phyloP scores from a whole-genome alignment of 2,113 vertebrate species.

The Scatophagus argus region DNA sequence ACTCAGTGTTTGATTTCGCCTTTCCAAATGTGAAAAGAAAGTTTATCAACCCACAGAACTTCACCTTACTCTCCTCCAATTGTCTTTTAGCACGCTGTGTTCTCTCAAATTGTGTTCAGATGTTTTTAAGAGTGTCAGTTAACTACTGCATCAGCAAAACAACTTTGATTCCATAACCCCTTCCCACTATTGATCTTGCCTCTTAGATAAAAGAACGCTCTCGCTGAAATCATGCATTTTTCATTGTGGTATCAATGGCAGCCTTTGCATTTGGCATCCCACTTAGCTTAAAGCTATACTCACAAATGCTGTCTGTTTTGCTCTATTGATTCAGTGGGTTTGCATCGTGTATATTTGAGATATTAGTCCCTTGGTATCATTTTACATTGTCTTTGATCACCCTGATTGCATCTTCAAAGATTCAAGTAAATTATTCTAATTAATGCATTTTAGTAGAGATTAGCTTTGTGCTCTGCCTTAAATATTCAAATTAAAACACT shows the following conservation, averaged over 20 bases:
- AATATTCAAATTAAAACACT: constrained; percentile 66
- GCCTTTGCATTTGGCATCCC: constrained; percentile 83
- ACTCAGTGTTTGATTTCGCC: constrained; percentile 66
- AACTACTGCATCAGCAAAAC: constrained; percentile 78
- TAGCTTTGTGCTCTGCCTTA: constrained; percentile 61
- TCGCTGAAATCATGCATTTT: constrained; percentile 86
- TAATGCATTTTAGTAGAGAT: constrained; percentile 63
- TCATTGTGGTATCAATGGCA: constrained; percentile 85
- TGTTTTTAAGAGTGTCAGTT: constrained; percentile 76
- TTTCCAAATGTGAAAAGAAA: constrained; percentile 70
- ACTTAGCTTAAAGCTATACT: constrained; percentile 87
- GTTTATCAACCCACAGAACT: constrained; percentile 74
- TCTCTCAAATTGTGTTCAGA: constrained; percentile 77
- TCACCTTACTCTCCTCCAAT: constrained; percentile 74
- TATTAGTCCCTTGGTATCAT: constrained; percentile 80
- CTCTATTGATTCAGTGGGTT: constrained; percentile 85
- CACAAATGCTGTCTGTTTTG: constrained; percentile 85
- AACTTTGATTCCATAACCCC: constrained; percentile 84
- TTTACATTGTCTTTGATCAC: constrained; percentile 83
- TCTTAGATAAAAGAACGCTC: constrained; percentile 83
- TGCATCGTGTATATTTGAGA: constrained; percentile 80
- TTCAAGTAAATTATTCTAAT: constrained; percentile 77
- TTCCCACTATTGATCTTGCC: constrained; percentile 84
- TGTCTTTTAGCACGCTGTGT: constrained; percentile 78
- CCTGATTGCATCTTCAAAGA: constrained; percentile 74